Evolutionary conservation across 2,113 vertebrate species (phyloP).

Genomic region (Hiodon alosoides): DNA sequence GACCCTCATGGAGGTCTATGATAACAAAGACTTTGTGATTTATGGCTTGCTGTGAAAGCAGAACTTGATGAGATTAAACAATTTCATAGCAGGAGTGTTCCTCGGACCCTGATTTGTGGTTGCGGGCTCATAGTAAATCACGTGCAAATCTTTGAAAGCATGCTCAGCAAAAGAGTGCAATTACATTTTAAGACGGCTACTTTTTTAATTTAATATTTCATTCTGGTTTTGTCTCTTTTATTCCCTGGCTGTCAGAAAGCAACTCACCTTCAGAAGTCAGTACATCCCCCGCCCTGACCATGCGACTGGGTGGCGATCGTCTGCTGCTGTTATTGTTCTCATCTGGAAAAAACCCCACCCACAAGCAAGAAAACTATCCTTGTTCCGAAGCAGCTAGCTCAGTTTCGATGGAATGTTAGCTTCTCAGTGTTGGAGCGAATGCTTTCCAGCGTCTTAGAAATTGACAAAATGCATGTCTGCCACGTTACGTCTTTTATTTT

Average conservation of each 20-base stretch:
- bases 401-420: no score
- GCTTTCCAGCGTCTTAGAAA: no score
- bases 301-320: no score
- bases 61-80: conserved; percentile 99
- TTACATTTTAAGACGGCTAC: conserved; percentile 99
- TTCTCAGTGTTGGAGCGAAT: no score
- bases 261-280: no score
- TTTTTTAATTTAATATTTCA: conserved; percentile 97
- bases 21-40: conserved; percentile 99
- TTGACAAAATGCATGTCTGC: no score
- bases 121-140: conserved; percentile 97
- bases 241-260: conserved; percentile 60
- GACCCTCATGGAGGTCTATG: conserved; percentile 99
- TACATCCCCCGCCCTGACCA: no score
- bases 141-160: conserved; percentile 98
- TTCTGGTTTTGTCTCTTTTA: conserved; percentile 87
- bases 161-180: conserved; percentile 98
- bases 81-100: conserved; percentile 99
- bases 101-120: conserved; percentile 99
- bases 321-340: no score
- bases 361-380: no score
- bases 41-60: conserved; percentile 99
- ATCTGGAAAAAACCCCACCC: no score
- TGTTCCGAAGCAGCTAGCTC: no score
- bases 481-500: no score